These are phyloP conservation scores for Ectemnius lituratus DNA, from an alignment of 2,888 invertebrate species.

Conservation along the genomic window DNA sequence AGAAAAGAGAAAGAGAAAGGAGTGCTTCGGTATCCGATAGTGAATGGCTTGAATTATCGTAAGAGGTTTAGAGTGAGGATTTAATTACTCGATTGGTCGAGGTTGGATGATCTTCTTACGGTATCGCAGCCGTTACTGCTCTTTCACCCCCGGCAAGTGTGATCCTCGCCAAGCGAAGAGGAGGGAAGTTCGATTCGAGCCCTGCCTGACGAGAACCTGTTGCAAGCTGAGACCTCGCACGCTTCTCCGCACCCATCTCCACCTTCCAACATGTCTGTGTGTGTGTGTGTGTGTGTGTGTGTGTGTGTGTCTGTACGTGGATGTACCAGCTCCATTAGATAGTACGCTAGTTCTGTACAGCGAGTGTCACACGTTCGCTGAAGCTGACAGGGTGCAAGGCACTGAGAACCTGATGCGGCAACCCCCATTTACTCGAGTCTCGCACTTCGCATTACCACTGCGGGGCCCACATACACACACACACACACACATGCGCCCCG, in stretches of 20 bases:
- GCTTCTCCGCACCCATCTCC: conserved; percentile 1
- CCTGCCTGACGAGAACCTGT: conserved; percentile 49
- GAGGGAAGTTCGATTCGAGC: conserved; percentile 34
- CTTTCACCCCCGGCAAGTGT: conserved; percentile 36
- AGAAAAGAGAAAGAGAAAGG: neutral
- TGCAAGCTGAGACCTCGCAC: conserved; percentile 37
- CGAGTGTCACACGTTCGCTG: conserved; percentile 9
- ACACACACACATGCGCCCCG: neutral
- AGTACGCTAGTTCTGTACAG: conserved; percentile 1
- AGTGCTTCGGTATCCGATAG: neutral
- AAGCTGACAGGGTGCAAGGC: conserved; percentile 13
- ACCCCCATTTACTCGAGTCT: conserved; percentile 14
- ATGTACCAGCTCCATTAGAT: neutral
- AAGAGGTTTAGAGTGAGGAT: conserved; percentile 26
- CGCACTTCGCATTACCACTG: conserved; percentile 7
- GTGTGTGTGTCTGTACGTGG: conserved; percentile 5
- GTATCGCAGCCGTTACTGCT: conserved; percentile 18
- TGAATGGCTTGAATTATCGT: conserved; percentile 17
- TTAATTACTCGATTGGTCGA: conserved; percentile 44
- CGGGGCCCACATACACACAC: neutral
- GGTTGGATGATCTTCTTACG: conserved; percentile 43
- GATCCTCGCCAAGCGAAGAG: conserved; percentile 33
- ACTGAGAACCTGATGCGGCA: neutral
- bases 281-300: conserved; percentile 6
- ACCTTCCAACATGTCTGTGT: conserved; percentile 3